Evolutionary conservation across 2,113 vertebrate species (phyloP), one percentile per base, ranked within the genome.

Genomic region (Caranx ignobilis): DNA sequence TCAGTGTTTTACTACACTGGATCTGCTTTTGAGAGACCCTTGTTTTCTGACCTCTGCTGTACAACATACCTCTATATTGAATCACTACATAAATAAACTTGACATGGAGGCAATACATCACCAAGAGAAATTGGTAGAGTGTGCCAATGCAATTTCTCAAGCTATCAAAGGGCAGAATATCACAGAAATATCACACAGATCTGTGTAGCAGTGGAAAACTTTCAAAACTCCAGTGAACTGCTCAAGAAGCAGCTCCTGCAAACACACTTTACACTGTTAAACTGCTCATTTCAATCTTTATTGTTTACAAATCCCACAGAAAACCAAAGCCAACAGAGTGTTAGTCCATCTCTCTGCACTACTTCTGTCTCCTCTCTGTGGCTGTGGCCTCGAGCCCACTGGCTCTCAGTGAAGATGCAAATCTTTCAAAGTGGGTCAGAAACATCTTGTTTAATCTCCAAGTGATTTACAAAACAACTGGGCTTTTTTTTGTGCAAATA

Each of bases 81-180:
- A 47, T 68, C 5, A 32, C 16, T 50, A 8, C 18, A 65, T n/a
- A 66, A 61, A 74, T 74, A 78, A 66, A 62, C n/a, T n/a, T 48
- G 45, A 66, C 34, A 45, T 12, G 13, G 39, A 34, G 34, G 50
- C 31, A 66, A 67, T 77, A 65, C 8, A 47, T 72, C 68, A 64
- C 34, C 2, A 16, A 35, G 47, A 69, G n/a, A 59, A 26, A 75
- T 11, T 43, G 52, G 37, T 16, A 3, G 5, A 26, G 5, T 50
- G 35, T 63, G 61, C 47, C 55, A 32, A 31, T 57, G 60, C 68
- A 80, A 47, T 73, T 48, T 69, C 9, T 79, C 18, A 57, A 71
- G 54, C 18, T 9, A 47, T 43, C 2, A 1, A 32, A 64, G 66
- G 64, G 34, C 37, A 52, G 21, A 60, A 55, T 73, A 75, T 71